Evolutionary conservation across 30 jellyfish, hydroid and myxozoan genomes (phyloP), one percentile per base, ranked within the genome.

Genomic region (Hydractinia symbiolongicarpus): DNA sequence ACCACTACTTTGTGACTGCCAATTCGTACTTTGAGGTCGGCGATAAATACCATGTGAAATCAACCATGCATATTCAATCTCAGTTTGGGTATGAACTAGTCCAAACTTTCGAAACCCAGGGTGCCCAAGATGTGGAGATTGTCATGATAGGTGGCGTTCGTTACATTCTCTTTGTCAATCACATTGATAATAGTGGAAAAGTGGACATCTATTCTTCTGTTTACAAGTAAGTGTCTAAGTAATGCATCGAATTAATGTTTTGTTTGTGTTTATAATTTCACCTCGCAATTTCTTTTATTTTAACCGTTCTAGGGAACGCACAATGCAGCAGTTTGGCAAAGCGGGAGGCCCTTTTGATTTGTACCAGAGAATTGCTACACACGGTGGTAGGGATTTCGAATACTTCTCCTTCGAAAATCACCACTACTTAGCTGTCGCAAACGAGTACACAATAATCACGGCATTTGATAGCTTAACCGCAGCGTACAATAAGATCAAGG

Each of bases 51-150:
- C 77, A 66, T 58, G 87, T 81, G 11, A 66, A 85, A 55, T 91
- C 98, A 30, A 76, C 85, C 49, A 60, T 91, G 54, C 83, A 86
- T 76, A 79, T 82, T 15, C 79, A 74, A 58, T 68, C 88, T 4
- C 54, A 61, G n/a, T 57, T 16, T 51, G 98, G 98, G 40, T 79
- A 71, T 51, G 83, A 75, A 67, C 54, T 67, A 62, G 58, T 80
- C 52, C 96, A 91, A 79, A 76, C 71, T 54, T 91, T 91, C 67
- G 93, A 81, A 40, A 86, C 98, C 10, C 87, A 74, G 30, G 94
- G 94, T 9, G 98, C 98, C 54, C 90, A 86, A 67, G 98, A 91
- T 83, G 98, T 83, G 19, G 98, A 86, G 77, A 88, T 83, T 50
- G 79, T 86, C 67, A 73, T 71, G 6, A 83, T 86, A 8, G 88